Base-by-base conservation (phyloP, 2,888 invertebrate species). In the Choreutis nemorana region DNA sequence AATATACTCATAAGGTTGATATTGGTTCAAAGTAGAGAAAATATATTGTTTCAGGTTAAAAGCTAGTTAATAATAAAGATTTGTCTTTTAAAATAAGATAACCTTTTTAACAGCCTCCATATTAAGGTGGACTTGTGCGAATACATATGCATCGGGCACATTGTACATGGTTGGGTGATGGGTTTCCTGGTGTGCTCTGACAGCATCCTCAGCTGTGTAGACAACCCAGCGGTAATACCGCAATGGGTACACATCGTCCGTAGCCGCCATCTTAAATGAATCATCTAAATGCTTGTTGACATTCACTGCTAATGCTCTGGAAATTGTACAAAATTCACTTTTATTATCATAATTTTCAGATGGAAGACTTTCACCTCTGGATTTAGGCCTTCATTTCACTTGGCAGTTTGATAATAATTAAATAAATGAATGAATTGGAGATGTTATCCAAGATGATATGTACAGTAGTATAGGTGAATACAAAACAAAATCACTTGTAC, bases 161-260 rank as follows among this genome's bases (percentile, higher is more conserved):
- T 95, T 90, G 48, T 86, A 89, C 73, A 94, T 87, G 1, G 89
- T 84, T 0, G 93, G 90, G 56, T 92, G 89, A 58, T 93, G 90
- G 0, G 87, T 86, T 62, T 95, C 91, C 26, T 88, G 82, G 48
- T 93, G 90, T 33, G 85, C 86, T 36, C 83, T 68, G 8, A 96
- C 78, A 0, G 94, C 94, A 46, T 94, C 91, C 9, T 79, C 72
- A 2, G 93, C 84, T 0, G 86, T 64, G 64, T 88, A 90, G 2
- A 67, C 49, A 10, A 66, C 46, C 75, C 75, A 73, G 12, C 34
- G 84, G 66, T 37, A 90, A 85, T 73, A 93, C 72, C 60, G 90
- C 87, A 41, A 66, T 34, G 35, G 89, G 67, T 35, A 82, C 37
- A 80, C 79, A 50, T 80, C 59, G 29, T 79, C 79, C n/a, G 33